Conservation (phyloP, 2,797 vertebrate species). For the Poecilia wingei region DNA sequence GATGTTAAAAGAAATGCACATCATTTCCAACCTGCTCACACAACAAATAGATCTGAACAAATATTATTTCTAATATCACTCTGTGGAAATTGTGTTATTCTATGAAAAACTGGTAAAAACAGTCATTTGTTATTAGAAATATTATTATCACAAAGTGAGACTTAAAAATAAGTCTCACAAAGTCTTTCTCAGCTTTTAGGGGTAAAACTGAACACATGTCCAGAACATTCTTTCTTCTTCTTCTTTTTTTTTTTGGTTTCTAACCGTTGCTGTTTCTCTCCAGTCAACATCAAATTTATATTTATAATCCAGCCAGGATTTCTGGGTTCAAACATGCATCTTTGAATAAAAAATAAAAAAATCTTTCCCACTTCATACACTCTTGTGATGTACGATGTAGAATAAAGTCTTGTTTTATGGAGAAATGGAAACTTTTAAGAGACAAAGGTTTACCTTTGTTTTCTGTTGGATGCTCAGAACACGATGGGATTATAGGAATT, state of each 20-base stretch:
- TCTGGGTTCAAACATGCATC: not conserved
- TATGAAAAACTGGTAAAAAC: not conserved
- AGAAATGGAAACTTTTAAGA: not conserved
- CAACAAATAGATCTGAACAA: not conserved
- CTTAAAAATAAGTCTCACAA: not conserved
- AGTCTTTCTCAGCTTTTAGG: not conserved
- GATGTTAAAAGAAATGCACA: not conserved
- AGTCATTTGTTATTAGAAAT: not conserved
- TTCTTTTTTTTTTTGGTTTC: not conserved
- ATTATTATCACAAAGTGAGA: not conserved
- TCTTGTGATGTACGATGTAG: not conserved
- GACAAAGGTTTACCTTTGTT: not conserved
- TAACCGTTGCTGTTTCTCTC: not conserved
- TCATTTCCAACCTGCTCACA: not conserved
- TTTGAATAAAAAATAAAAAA: not conserved
- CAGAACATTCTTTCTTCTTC: not conserved
- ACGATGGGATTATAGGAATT: not conserved
- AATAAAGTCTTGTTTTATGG: not conserved
- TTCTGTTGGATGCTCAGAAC: not conserved
- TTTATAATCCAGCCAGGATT: not conserved
- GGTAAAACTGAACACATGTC: not conserved
- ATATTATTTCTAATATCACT: not conserved
- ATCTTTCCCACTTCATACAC: not conserved
- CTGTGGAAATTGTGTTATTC: not conserved
- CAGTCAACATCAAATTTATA: not conserved